Evolutionary conservation across 2,113 vertebrate genomes (phyloP).

Genomic region (Pseudorectes ferrugineus): DNA sequence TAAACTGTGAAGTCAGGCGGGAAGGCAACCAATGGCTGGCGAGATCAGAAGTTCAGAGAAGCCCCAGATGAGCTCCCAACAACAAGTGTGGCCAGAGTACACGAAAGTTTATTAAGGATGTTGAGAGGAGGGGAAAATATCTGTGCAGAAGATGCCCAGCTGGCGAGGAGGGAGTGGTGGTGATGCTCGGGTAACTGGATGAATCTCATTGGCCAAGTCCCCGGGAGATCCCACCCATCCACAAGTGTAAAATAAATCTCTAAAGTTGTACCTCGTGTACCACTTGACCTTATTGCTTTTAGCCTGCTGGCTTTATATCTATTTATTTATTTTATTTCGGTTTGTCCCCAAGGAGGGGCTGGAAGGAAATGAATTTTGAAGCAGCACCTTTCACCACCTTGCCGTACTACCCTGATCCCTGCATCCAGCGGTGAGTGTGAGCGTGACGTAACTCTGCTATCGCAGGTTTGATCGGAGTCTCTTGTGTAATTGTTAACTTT

Average conservation of each 20-base stretch:
- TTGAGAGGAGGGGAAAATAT: slow-evolving; percentile 59
- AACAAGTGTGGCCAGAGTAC: slow-evolving; percentile 53
- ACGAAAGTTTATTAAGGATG: slow-evolving; percentile 63
- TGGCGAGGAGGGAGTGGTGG: slow-evolving; percentile 79
- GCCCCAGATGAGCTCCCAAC: slow-evolving; percentile 66
- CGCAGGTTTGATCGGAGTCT: slow-evolving; percentile 6
- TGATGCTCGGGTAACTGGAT: slow-evolving; percentile 77
- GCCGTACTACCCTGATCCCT: slow-evolving; percentile 87
- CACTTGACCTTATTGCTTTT: slow-evolving; percentile 88
- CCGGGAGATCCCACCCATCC: slow-evolving; percentile 80
- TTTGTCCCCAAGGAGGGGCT: slow-evolving; percentile 65
- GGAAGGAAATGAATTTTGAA: slow-evolving; percentile 85
- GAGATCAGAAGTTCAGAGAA: slow-evolving; percentile 71
- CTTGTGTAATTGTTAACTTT: slow-evolving; percentile 56
- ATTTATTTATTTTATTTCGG: slow-evolving; percentile 67
- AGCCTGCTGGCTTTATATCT: slow-evolving; percentile 73
- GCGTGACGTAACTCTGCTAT: slow-evolving; percentile 35
- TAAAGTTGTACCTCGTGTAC: slow-evolving; percentile 82
- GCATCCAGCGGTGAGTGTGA: slow-evolving; percentile 91
- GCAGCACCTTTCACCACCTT: slow-evolving; percentile 82
- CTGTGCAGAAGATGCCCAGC: slow-evolving; percentile 81
- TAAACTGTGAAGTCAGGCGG: slow-evolving; percentile 70
- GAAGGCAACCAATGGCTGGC: slow-evolving; percentile 57
- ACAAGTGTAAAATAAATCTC: slow-evolving; percentile 86
- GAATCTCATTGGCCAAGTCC: slow-evolving; percentile 84